A percentile compares a stretch with the other conserved stretches of the same genome.
Conservation (phyloP, 2,113 vertebrate species). For the Fulica atra region DNA sequence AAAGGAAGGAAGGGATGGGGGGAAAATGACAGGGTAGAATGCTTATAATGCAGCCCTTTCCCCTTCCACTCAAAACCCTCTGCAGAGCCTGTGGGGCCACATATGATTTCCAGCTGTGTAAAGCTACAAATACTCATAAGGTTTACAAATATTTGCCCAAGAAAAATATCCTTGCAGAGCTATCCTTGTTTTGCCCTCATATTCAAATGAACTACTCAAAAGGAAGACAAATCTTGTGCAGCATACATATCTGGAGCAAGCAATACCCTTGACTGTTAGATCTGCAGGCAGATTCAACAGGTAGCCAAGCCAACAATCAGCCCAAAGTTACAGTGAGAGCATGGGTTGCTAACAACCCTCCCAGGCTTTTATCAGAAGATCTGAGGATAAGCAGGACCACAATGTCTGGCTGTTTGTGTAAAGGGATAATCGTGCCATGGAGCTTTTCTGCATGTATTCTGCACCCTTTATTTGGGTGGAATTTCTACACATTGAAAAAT, state of each 20-base stretch:
- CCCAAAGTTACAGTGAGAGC: neutral
- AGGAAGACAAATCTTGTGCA: neutral
- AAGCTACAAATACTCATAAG: neutral
- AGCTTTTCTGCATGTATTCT: neutral
- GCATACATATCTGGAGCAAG: rapidly evolving
- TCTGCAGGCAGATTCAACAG: neutral
- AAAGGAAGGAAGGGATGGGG: neutral
- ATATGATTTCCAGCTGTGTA: neutral
- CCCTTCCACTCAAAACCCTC: neutral
- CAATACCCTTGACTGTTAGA: neutral
- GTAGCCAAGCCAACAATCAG: neutral
- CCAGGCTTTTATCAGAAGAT: neutral
- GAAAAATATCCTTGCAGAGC: neutral
- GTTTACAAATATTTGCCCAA: neutral
- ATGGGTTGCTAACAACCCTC: neutral
- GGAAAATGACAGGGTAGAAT: neutral
- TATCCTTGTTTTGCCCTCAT: neutral
- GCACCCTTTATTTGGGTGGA: neutral
- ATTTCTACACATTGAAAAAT: rapidly evolving
- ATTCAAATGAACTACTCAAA: neutral
- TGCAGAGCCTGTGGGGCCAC: neutral
- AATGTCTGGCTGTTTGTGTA: neutral
- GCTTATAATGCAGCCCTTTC: neutral
- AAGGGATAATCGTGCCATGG: neutral
- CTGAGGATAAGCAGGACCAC: neutral